phyloP scores from a whole-genome alignment of 2,888 invertebrate genomes.

The Synanthedon vespiformis region DNA sequence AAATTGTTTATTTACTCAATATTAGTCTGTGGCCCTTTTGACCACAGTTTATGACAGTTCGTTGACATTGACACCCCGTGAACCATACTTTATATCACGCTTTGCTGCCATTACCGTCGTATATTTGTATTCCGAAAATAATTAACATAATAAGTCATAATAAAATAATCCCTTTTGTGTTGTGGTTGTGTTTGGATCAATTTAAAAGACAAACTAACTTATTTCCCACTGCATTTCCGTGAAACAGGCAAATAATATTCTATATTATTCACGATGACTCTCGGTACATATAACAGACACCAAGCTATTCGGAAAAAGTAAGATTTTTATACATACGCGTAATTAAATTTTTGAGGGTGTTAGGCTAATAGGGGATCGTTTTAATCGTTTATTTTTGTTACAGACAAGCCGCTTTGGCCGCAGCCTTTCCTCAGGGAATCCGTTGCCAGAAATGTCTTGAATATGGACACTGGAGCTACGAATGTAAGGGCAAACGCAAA shows the following conservation, averaged over 20 bases:
- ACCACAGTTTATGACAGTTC: too few relatives aligned
- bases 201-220: too few relatives aligned
- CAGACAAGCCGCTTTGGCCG: slow-evolving; percentile 72
- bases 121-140: slow-evolving; percentile 1
- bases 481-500: slow-evolving; percentile 92
- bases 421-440: slow-evolving; percentile 79
- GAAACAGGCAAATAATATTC: too few relatives aligned
- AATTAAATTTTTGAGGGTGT: not conserved
- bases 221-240: too few relatives aligned
- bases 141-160: not conserved
- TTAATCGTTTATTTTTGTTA: slow-evolving; percentile 7
- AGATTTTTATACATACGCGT: slow-evolving; percentile 7
- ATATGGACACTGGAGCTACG: slow-evolving; percentile 94
- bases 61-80: too few relatives aligned
- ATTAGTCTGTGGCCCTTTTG: too few relatives aligned
- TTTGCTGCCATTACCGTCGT: not conserved
- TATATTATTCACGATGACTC: slow-evolving; percentile 35
- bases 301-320: slow-evolving; percentile 59
- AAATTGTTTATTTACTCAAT: too few relatives aligned
- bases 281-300: slow-evolving; percentile 61
- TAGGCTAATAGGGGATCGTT: slow-evolving; percentile 1
- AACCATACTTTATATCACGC: too few relatives aligned
- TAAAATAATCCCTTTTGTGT: not conserved
- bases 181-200: too few relatives aligned
- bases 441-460: slow-evolving; percentile 94